Base-by-base conservation (phyloP, 2,113 vertebrate genomes). In the Progne subis region DNA sequence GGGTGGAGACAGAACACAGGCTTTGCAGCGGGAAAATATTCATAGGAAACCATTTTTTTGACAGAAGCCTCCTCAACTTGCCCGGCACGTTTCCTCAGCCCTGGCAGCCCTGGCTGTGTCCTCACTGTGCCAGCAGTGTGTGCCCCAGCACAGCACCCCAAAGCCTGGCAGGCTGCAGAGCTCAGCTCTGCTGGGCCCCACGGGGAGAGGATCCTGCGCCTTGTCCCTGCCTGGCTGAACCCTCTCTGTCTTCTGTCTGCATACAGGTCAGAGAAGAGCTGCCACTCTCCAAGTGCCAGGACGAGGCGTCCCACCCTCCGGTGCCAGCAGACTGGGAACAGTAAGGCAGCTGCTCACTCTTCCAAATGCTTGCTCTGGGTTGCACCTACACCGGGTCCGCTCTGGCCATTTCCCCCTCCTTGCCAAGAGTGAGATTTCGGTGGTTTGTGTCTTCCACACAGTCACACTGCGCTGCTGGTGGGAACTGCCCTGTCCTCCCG, bases 111-210 rank as follows among this genome's bases (percentile, higher is more conserved):
- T 4, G 11, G 3, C 52, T 1, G 15, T 20, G 56, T 6, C 23
- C 47, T 37, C 4, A 0, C 11, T 0, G 2, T 20, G 67, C 6
- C 6, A 4, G 26, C 43, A 14, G 17, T 0, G n/a, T 0, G 0
- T 20, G 43, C 8, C 7, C 56, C 70, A 74, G 56, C 47, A 37
- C 88, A 34, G 74, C 55, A 3, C 3, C 15, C 55, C 50, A 28
- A 9, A 14, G 46, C 60, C 77, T 60, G 77, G 60, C 60, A 82
- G 21, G 24, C 61, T 31, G 29, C 12, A 4, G 63, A 39, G 59
- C 56, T 7, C 4, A 32, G 78, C 63, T 49, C 32, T 7, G 41
- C 65, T 2, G 20, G 26, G 17, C 17, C 43, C 53, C 2, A 0
- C 0, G 5, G 61, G 52, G 46, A 26, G 41, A 12, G 4, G 28